phyloP scores from a whole-genome alignment of 2,888 invertebrate species.

The Drosophila acutilabella region DNA sequence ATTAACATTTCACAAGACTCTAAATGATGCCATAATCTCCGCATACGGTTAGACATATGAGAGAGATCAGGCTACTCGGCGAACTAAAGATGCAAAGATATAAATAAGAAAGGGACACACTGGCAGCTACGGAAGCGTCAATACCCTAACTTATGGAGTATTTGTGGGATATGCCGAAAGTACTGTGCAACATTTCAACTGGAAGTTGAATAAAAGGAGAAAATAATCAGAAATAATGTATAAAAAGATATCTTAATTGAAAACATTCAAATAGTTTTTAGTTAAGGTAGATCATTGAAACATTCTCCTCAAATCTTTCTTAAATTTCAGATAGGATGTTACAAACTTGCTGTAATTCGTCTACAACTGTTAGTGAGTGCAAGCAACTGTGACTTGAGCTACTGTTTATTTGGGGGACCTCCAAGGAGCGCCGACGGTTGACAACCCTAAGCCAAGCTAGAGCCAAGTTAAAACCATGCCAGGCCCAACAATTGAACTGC shows the following conservation, averaged over 20 bases:
- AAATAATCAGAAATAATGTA: too few relatives aligned
- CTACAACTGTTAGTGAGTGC: not conserved
- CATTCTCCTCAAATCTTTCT: too few relatives aligned
- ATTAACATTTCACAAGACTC: slow-evolving; percentile 80
- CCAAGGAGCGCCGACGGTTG: slow-evolving; percentile 82
- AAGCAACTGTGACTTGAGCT: slow-evolving; percentile 44
- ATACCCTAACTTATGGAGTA: not conserved
- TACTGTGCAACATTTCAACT: too few relatives aligned
- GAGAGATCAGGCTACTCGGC: slow-evolving; percentile 49
- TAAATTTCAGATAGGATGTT: too few relatives aligned
- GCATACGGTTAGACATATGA: slow-evolving; percentile 80
- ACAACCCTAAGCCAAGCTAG: slow-evolving; percentile 62
- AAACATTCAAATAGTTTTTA: too few relatives aligned
- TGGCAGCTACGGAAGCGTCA: not conserved
- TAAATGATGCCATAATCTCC: slow-evolving; percentile 82
- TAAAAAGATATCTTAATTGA: too few relatives aligned
- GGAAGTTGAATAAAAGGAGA: too few relatives aligned
- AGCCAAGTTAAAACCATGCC: slow-evolving; percentile 45
- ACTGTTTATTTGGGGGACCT: slow-evolving; percentile 68
- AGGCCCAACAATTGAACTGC: slow-evolving; percentile 82
- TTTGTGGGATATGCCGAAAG: not conserved
- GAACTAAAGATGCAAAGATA: slow-evolving; percentile 55
- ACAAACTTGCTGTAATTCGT: not conserved
- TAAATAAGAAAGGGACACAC: slow-evolving; percentile 64
- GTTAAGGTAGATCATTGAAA: too few relatives aligned